Evolutionary conservation across 2,113 vertebrate genomes (phyloP).

Genomic region (Upupa epops): DNA sequence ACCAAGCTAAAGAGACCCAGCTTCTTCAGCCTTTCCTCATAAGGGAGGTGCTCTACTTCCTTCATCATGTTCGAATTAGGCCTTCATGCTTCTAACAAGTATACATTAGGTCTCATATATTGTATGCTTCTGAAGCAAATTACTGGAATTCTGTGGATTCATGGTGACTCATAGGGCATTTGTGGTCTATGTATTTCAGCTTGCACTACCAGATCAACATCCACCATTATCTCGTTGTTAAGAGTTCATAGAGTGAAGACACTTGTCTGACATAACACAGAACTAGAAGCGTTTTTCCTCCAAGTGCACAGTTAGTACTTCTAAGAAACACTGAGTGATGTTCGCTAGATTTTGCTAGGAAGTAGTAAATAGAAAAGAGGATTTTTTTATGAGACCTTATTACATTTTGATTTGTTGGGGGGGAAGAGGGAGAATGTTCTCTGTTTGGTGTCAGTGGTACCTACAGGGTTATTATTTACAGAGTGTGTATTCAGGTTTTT

Average conservation of each 20-base stretch:
- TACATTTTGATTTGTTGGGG: background rate
- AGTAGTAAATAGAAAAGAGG: background rate
- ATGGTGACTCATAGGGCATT: background rate
- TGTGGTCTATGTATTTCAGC: background rate
- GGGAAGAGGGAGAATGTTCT: no score
- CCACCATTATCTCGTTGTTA: background rate
- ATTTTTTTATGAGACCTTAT: background rate
- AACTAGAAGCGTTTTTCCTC: background rate
- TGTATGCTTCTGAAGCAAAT: background rate
- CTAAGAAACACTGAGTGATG: background rate
- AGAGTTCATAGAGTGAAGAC: background rate
- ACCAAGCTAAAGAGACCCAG: no score
- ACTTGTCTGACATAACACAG: background rate
- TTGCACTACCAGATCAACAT: background rate
- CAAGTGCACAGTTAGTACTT: background rate
- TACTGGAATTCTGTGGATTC: background rate
- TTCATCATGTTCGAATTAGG: no score
- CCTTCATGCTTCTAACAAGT: background rate
- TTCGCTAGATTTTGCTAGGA: background rate
- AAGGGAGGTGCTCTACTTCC: no score
- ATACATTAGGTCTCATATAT: accelerated
- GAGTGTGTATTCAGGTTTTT: no score
- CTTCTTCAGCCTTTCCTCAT: no score
- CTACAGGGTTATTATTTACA: no score
- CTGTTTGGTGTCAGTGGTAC: background rate